Evolutionary conservation across 1,140 invertebrate species (phyloP).

Genomic region (Drosophila chauvacae): DNA sequence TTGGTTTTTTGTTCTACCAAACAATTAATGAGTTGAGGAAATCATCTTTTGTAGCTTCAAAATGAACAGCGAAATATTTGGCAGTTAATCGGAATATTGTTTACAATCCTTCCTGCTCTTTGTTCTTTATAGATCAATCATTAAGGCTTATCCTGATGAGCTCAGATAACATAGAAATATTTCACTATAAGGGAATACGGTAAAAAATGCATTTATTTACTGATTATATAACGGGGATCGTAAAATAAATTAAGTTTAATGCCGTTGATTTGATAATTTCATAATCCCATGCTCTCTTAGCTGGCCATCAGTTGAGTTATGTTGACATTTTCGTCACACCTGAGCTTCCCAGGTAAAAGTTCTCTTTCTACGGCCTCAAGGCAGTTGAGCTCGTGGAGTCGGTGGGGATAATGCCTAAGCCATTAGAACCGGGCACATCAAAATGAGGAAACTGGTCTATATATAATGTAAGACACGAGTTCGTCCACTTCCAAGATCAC

Average conservation of each 20-base stretch:
- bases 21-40: conserved; percentile 29
- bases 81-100: conserved; percentile 7
- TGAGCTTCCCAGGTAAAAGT: conserved; percentile 26
- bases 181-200: not conserved
- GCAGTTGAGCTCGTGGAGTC: conserved; percentile 39
- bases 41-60: conserved; percentile 27
- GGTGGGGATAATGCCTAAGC: conserved; percentile 13
- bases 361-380: conserved; percentile 23
- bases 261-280: conserved; percentile 36
- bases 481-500: conserved; percentile 58
- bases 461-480: conserved; percentile 66
- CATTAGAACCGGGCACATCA: conserved; percentile 62
- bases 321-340: conserved; percentile 41
- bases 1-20: conserved; percentile 18
- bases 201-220: not conserved
- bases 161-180: not conserved
- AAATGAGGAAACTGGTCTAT: conserved; percentile 69
- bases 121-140: not conserved
- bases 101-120: not conserved
- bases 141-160: not conserved
- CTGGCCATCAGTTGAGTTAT: conserved; percentile 14
- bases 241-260: conserved; percentile 4
- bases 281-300: conserved; percentile 17
- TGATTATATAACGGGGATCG: not conserved
- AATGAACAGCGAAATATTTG: conserved; percentile 13